phyloP scores from a whole-genome alignment of 2,113 vertebrate species.

The Emydura subglobosa region DNA sequence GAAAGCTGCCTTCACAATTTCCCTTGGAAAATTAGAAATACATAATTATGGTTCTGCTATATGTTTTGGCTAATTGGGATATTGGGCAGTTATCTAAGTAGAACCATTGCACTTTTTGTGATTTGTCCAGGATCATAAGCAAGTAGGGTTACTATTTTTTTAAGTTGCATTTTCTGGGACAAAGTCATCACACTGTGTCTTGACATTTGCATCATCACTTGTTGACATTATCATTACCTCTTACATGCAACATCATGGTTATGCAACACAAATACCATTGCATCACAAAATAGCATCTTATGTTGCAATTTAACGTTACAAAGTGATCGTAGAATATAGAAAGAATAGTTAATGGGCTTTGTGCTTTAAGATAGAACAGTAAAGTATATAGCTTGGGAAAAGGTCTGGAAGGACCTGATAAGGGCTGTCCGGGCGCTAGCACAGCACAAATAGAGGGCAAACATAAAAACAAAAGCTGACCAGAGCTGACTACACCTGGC shows the following conservation, averaged over 20 bases:
- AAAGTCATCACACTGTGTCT: background rate
- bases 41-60: background rate
- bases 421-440: too few species aligned
- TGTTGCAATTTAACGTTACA: background rate
- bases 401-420: too few species aligned
- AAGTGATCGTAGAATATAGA: background rate
- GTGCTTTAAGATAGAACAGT: too few species aligned
- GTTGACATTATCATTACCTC: background rate
- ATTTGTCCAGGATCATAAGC: background rate
- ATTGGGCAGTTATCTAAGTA: background rate
- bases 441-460: too few species aligned
- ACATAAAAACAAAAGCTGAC: too few species aligned
- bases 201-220: background rate
- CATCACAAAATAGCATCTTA: background rate
- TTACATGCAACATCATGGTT: background rate
- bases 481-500: too few species aligned
- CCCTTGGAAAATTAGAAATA: background rate
- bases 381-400: too few species aligned
- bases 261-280: background rate
- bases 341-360: too few species aligned
- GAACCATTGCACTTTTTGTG: background rate
- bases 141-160: background rate
- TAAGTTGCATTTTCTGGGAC: background rate
- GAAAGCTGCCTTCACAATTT: background rate
- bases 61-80: background rate